Conservation (phyloP, 1,140 invertebrate species). For the Lasioglossum albipes region DNA sequence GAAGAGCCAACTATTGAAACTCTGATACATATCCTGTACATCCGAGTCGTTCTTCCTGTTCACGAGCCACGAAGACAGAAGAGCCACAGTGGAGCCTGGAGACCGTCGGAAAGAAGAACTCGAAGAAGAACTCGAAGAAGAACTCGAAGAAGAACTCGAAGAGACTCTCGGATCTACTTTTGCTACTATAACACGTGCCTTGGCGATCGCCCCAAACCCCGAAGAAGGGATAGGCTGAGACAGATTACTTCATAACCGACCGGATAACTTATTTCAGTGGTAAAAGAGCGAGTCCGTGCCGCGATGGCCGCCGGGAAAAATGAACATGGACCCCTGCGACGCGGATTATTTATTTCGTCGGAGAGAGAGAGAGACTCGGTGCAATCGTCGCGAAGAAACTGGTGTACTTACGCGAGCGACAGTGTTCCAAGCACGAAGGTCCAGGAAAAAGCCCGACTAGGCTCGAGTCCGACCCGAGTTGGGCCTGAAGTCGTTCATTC, state of each 20-base stretch:
- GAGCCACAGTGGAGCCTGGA: too few relatives aligned
- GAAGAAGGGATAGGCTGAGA: slow-evolving; percentile 46
- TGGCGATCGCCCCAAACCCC: slow-evolving; percentile 34
- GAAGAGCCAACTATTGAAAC: slow-evolving; percentile 7
- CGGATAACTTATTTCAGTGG: slow-evolving; percentile 25
- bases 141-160: slow-evolving; percentile 24
- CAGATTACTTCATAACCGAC: slow-evolving; percentile 24
- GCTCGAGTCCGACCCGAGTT: too few relatives aligned
- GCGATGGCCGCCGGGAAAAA: too few relatives aligned
- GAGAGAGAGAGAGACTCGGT: slow-evolving; percentile 7
- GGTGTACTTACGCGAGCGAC: slow-evolving; percentile 53
- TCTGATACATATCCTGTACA: slow-evolving; percentile 55
- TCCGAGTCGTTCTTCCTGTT: slow-evolving; percentile 42
- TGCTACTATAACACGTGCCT: slow-evolving; percentile 46
- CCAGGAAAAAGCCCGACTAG: not conserved
- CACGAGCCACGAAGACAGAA: not conserved
- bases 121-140: slow-evolving; percentile 25
- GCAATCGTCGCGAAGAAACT: not conserved
- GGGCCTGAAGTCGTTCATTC: not conserved
- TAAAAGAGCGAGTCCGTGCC: not conserved
- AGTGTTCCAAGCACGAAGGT: slow-evolving; percentile 44
- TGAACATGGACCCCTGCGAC: not conserved
- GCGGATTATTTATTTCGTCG: slow-evolving; percentile 25
- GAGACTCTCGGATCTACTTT: not conserved
- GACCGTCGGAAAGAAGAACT: not conserved